These are phyloP conservation scores for Cranoglanis bouderius DNA, from an alignment of 2,113 vertebrate genomes.

Conservation along the genomic window DNA sequence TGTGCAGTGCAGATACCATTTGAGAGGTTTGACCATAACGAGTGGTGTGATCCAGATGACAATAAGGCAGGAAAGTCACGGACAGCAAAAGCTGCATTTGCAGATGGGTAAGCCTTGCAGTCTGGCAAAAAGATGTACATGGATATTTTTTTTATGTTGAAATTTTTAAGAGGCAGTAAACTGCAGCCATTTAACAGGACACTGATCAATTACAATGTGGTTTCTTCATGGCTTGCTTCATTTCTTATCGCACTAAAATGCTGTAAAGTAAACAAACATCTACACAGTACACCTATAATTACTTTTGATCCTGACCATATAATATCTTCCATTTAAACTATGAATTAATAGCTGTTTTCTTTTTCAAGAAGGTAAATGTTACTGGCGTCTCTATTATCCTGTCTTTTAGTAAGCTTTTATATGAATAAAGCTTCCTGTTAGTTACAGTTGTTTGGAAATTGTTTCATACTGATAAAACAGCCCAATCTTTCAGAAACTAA, in stretches of 20 bases:
- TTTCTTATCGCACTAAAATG: neutral
- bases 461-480: neutral
- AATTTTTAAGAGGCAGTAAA: neutral
- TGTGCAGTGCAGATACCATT: slow-evolving; percentile 75
- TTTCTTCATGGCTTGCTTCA: neutral
- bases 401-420: neutral
- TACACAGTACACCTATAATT: neutral
- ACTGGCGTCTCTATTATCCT: neutral
- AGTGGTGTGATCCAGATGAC: slow-evolving; percentile 77
- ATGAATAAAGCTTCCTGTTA: neutral
- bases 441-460: neutral
- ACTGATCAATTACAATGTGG: neutral
- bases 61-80: slow-evolving; percentile 77
- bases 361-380: neutral
- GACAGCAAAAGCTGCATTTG: slow-evolving; percentile 74
- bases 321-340: neutral
- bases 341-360: neutral
- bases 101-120: slow-evolving; percentile 68
- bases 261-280: neutral
- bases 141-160: neutral
- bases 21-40: slow-evolving; percentile 71
- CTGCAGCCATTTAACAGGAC: neutral
- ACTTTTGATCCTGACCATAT: neutral
- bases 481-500: neutral
- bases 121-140: neutral